A percentile compares a stretch with the other conserved stretches of the same genome.
phyloP scores from a whole-genome alignment of 1,140 invertebrate species.

The Spodoptera litura region DNA sequence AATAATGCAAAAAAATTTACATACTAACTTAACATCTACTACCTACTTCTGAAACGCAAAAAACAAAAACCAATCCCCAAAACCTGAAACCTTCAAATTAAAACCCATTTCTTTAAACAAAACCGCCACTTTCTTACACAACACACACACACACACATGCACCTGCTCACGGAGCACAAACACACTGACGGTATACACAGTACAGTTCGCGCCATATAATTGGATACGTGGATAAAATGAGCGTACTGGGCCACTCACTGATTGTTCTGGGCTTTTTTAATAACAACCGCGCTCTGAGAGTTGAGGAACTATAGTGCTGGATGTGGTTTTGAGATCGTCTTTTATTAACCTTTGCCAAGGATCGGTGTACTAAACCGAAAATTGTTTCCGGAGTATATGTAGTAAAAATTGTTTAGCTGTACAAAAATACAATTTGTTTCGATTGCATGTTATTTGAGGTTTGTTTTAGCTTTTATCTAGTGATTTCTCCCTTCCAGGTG shows the following conservation, averaged over 20 bases:
- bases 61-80: no score
- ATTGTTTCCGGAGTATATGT: no score
- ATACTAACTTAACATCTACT: no score
- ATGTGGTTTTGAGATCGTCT: conserved; percentile 20
- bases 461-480: no score
- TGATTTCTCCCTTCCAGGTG: no score
- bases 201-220: conserved; percentile 55
- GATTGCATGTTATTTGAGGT: no score
- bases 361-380: no score
- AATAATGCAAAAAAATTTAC: no score
- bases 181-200: not conserved
- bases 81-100: no score
- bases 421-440: no score
- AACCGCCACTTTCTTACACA: not conserved
- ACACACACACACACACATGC: not conserved
- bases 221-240: conserved; percentile 61
- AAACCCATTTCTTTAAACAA: not conserved
- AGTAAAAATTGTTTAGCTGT: no score
- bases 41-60: no score
- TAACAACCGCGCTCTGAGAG: conserved; percentile 55
- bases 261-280: conserved; percentile 67
- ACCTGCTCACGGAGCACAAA: conserved; percentile 9
- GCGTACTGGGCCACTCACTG: conserved; percentile 53
- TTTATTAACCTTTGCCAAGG: not conserved
- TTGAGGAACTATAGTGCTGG: conserved; percentile 27